Evolutionary conservation across 1,140 invertebrate genomes (phyloP).

Genomic region (Drosophila aff.): DNA sequence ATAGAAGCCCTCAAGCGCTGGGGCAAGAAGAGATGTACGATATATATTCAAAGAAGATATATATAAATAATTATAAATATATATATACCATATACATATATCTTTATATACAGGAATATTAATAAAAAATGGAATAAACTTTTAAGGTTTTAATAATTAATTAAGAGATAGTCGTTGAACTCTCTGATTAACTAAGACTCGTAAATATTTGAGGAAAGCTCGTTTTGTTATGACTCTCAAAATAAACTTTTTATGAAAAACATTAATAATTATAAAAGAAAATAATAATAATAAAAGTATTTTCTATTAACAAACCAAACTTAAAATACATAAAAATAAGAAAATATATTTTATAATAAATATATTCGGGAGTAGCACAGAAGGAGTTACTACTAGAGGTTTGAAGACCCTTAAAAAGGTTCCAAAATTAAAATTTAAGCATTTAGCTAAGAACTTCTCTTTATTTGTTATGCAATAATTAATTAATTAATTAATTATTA

Average conservation of each 20-base stretch:
- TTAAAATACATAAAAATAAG: neutral
- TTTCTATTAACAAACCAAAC: no score
- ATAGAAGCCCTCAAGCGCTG: conserved; percentile 35
- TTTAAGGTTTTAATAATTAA: neutral
- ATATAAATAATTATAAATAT: neutral
- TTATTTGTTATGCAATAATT: no score
- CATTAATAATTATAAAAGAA: neutral
- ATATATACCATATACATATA: neutral
- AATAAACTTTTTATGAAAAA: no score
- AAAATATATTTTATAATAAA: neutral
- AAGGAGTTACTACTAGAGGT: no score
- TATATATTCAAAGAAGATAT: neutral
- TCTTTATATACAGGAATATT: neutral
- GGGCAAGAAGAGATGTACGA: neutral
- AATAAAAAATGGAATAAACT: neutral
- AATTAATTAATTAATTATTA: no score
- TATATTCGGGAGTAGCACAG: no score
- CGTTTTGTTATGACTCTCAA: neutral
- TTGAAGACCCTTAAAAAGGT: no score
- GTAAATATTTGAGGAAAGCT: neutral
- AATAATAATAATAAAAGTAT: neutral
- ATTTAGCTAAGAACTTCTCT: no score
- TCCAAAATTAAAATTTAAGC: no score
- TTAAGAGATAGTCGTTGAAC: neutral
- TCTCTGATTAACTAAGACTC: neutral